Evolutionary conservation across 2,888 invertebrate genomes (phyloP).

Genomic region (Digitonthophagus gazella): DNA sequence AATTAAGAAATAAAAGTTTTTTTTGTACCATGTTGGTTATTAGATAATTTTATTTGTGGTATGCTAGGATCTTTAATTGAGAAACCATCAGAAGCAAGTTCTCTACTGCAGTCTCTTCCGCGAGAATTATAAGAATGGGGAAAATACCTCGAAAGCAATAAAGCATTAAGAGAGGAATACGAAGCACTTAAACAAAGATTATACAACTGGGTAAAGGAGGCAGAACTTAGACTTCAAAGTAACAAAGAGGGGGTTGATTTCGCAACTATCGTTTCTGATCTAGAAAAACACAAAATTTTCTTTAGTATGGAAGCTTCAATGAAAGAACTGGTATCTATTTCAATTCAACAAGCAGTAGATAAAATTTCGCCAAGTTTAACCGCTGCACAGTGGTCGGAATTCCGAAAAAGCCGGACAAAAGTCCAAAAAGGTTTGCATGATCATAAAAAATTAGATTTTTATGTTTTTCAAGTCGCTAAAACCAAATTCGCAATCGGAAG

Average conservation of each 20-base stretch:
- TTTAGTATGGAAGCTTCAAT: constrained; percentile 77
- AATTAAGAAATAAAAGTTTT: too few relatives aligned
- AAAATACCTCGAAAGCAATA: constrained; percentile 76
- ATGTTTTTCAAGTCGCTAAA: too few relatives aligned
- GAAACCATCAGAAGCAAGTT: constrained; percentile 81
- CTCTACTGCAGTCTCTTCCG: constrained; percentile 73
- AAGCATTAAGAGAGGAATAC: constrained; percentile 74
- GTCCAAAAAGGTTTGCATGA: too few relatives aligned
- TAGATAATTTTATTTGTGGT: too few relatives aligned
- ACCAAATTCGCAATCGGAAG: too few relatives aligned
- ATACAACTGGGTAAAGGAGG: constrained; percentile 80
- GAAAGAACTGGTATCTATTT: constrained; percentile 75
- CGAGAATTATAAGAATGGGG: constrained; percentile 77
- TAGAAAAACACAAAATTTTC: constrained; percentile 86
- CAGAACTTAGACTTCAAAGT: constrained; percentile 71
- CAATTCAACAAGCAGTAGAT: constrained; percentile 80
- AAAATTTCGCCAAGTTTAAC: constrained; percentile 85
- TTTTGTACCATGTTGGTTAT: too few relatives aligned
- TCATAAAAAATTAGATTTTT: too few relatives aligned
- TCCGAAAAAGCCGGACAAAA: too few relatives aligned
- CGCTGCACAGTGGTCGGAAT: too few relatives aligned
- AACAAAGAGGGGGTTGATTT: constrained; percentile 86
- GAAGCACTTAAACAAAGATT: constrained; percentile 73
- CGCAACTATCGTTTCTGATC: constrained; percentile 75
- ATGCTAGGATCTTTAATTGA: constrained; percentile 79